These are phyloP conservation scores for Tragelaphus eurycerus DNA, from an alignment of 2,797 vertebrate species.

Conservation along the genomic window DNA sequence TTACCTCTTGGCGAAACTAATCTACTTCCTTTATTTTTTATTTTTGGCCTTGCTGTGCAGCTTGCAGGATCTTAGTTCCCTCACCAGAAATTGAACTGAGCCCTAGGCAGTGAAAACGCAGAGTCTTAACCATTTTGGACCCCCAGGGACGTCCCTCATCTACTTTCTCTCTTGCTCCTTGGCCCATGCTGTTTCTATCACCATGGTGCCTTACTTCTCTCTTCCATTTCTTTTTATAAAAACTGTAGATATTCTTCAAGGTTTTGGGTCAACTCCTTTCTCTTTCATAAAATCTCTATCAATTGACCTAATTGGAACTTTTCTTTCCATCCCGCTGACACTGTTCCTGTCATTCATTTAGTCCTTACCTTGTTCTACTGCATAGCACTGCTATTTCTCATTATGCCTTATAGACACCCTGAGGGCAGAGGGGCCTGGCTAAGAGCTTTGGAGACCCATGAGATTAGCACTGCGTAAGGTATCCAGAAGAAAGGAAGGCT, in stretches of 20 bases:
- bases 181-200: neutral
- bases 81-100: neutral
- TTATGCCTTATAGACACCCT: neutral
- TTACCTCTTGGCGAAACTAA: neutral
- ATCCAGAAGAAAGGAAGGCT: neutral
- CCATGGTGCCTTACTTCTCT: neutral
- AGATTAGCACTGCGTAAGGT: neutral
- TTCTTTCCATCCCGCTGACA: neutral
- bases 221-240: neutral
- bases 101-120: neutral
- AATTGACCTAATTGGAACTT: neutral
- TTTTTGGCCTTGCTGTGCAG: neutral
- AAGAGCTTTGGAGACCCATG: neutral
- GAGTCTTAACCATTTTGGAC: neutral
- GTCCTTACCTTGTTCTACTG: neutral
- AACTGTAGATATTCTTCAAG: neutral
- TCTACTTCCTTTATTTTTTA: neutral
- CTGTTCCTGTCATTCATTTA: rapidly evolving
- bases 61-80: neutral
- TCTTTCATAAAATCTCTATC: neutral
- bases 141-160: neutral
- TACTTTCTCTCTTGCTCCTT: neutral
- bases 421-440: neutral
- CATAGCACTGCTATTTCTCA: neutral
- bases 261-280: neutral